These are phyloP conservation scores for Rutpela maculata DNA, from an alignment of 2,888 invertebrate species.

Conservation along the genomic window DNA sequence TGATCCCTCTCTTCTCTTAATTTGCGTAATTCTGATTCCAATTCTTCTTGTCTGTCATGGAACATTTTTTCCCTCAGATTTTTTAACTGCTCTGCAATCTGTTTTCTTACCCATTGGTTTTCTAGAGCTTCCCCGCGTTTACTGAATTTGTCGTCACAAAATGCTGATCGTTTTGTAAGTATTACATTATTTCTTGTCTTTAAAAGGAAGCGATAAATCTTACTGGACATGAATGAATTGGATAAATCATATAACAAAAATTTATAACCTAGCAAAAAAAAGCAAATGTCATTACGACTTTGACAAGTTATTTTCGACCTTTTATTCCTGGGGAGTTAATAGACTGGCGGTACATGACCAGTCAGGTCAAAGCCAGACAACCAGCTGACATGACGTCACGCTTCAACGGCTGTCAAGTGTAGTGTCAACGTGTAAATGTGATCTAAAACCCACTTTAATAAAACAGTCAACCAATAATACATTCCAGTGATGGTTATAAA, in stretches of 20 bases:
- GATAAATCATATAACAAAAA: neutral
- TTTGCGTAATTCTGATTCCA: constrained; percentile 23
- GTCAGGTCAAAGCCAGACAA: too few species aligned
- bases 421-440: too few species aligned
- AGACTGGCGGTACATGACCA: too few species aligned
- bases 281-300: neutral
- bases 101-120: constrained; percentile 53
- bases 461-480: too few species aligned
- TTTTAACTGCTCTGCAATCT: constrained; percentile 49
- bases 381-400: too few species aligned
- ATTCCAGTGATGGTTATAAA: too few species aligned
- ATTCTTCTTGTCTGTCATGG: constrained; percentile 29
- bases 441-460: too few species aligned
- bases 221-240: constrained; percentile 15
- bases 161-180: neutral
- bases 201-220: neutral
- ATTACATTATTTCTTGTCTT: neutral
- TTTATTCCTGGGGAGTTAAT: too few species aligned
- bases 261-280: neutral
- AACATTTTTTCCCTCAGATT: constrained; percentile 49
- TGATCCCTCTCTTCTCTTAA: constrained; percentile 15
- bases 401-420: too few species aligned
- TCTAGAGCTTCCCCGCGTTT: constrained; percentile 57
- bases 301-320: neutral
- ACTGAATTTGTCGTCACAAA: constrained; percentile 47